Evolutionary conservation across 2,113 vertebrate species (phyloP), one percentile per base, ranked within the genome.

Genomic region (Planiliza haematocheilus): DNA sequence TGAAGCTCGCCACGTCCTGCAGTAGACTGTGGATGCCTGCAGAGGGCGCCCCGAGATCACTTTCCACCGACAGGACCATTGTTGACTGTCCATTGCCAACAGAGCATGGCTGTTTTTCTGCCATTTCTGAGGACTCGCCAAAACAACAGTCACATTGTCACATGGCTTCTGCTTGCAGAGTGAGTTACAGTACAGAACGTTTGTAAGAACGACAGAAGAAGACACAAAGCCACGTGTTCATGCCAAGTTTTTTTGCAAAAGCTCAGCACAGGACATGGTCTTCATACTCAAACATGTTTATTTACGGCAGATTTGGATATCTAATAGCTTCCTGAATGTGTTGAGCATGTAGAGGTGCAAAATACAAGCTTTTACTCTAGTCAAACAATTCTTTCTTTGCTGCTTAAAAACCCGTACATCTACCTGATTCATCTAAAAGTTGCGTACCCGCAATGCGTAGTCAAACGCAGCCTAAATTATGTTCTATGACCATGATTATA

Each of bases 91-190:
- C 34, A 8, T 56, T 12, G 7, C 14, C 73, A 3, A 13, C 11
- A 7, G 58, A 53, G 2, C 1, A 1, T 0, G 2, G 6, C 14
- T 78, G 16, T 16, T 86, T 58, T 41, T 86, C 77, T 58, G 88
- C 87, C 93, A 93, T 94, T 50, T 87, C 74, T 84, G 61, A 60
- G 9, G 7, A 53, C 41, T 34, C 24, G 67, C 37, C 4, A 17
- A 13, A 43, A 53, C 24, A 7, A 24, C 34, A n/a, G 43, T 55
- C 16, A 12, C 0, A 16, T n/a, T 12, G 7, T 62, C 1, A 56
- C 16, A 42, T n/a, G n/a, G n/a, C n/a, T n/a, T n/a, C n/a, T n/a
- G n/a, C n/a, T 18, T 57, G 1, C 2, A 43, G 10, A 34, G 24
- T 2, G 14, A 77, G 79, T 69, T 30, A 30, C 24, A 30, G 24